Evolutionary conservation across 1,140 invertebrate genomes (phyloP).

Genomic region (Aleiodes sp.): DNA sequence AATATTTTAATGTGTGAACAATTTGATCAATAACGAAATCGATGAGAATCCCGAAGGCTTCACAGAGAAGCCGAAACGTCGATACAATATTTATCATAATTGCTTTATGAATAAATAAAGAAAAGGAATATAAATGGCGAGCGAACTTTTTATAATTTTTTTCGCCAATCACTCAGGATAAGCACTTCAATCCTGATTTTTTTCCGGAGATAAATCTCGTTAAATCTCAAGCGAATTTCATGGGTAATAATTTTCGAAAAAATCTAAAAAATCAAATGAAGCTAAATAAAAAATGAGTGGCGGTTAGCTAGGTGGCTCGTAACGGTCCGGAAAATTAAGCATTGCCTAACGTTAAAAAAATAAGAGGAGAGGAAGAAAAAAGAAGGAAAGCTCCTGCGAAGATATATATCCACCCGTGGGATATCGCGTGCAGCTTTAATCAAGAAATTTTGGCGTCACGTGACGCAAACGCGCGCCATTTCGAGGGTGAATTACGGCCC

Average conservation of each 20-base stretch:
- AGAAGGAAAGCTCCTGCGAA: neutral
- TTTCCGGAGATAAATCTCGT: conserved; percentile 14
- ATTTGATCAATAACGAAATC: too few relatives aligned
- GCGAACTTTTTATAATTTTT: too few relatives aligned
- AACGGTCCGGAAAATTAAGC: conserved; percentile 35
- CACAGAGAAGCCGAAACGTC: too few relatives aligned
- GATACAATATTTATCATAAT: too few relatives aligned
- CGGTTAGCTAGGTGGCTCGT: conserved; percentile 4
- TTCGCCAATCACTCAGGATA: too few relatives aligned
- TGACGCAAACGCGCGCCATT: conserved; percentile 46
- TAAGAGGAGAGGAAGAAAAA: conserved; percentile 24
- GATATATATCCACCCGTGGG: neutral
- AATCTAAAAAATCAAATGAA: neutral
- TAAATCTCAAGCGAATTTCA: neutral
- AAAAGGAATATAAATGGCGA: too few relatives aligned
- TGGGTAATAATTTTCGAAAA: neutral
- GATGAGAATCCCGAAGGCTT: too few relatives aligned
- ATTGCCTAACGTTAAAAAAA: conserved; percentile 22
- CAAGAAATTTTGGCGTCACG: conserved; percentile 59
- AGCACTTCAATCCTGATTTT: too few relatives aligned
- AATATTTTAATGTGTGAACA: too few relatives aligned
- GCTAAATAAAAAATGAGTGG: neutral
- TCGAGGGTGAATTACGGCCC: conserved; percentile 49
- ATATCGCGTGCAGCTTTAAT: conserved; percentile 56
- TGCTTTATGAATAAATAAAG: too few relatives aligned